Base-by-base conservation (phyloP, 2,797 vertebrate species). In the Neosalanx taihuensis region DNA sequence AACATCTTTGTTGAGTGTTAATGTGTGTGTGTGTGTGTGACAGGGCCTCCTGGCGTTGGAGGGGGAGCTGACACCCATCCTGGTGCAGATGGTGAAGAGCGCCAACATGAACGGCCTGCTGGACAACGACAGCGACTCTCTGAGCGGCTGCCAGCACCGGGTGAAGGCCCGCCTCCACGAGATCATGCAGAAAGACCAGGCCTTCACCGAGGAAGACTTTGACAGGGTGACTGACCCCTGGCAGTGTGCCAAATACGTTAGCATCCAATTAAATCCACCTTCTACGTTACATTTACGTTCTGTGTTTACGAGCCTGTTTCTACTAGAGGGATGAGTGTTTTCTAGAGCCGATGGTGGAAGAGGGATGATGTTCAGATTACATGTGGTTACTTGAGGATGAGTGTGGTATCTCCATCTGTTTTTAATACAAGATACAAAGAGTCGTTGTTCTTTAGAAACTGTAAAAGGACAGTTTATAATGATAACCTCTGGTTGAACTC, bases 1-100 rank as follows among this genome's bases (percentile, higher is more conserved):
- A 46, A 46, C 7, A 46, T 46, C 2, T 9, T 10, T 4, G 23
- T 7, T 49, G 57, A 10, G 3, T 58, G 17, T 62, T 17, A 26
- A 29, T 66, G 30, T 70, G 41, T 37, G 58, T 69, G 66, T 61
- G 33, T 76, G 23, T 73, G 77, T 53, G 17, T 61, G 79, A 29
- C 87, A 99, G 98, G 98, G 97, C 51, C 89, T 99, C 78, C 88
- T 99, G 88, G 98, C 98, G 30, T 86, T 99, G 83, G 98, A 99
- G 86, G 98, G 96, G 0, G 98, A 99, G 89, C 91, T 99, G 83
- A 99, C 98, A 0, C 98, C 97, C 69, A 99, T 99, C 89, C 89
- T 99, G 87, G 98, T 99, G 71, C 97, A 99, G 91, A 99, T 99
- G 98, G 98, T 99, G 75, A 99, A 99, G 89, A 99, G 98, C 30